Conservation (phyloP, 2,113 vertebrate genomes). For the Apodemus speciosus region DNA sequence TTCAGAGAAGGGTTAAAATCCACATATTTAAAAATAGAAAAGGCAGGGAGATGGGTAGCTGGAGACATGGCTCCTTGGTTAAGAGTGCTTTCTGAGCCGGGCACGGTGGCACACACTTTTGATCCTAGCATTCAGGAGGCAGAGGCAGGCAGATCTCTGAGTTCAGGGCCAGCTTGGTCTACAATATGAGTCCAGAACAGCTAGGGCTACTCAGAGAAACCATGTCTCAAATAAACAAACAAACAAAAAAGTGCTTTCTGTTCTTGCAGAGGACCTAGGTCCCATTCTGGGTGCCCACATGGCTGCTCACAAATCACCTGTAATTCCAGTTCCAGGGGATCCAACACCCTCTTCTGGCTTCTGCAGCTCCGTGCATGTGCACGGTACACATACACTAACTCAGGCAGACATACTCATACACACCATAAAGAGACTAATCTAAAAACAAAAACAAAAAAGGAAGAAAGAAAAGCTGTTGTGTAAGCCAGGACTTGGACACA, state of each 20-base stretch:
- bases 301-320: not conserved
- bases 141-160: too few relatives aligned
- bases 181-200: too few relatives aligned
- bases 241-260: not conserved
- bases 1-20: not conserved
- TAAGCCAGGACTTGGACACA: not conserved
- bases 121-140: too few relatives aligned
- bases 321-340: not conserved
- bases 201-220: too few relatives aligned
- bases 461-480: not conserved
- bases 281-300: too few relatives aligned
- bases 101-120: too few relatives aligned
- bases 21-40: conserved; percentile 1
- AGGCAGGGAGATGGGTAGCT: not conserved
- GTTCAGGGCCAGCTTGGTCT: too few relatives aligned
- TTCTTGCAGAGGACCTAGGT: not conserved
- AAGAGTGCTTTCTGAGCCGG: too few relatives aligned
- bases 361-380: too few relatives aligned
- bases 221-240: too few relatives aligned
- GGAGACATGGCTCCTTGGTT: not conserved
- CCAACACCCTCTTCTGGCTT: not conserved
- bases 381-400: not conserved
- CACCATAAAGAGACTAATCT: not conserved
- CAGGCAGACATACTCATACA: not conserved
- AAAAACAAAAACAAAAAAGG: not conserved